Evolutionary conservation across 2,113 vertebrate species (phyloP).

Genomic region (Blennius ocellaris): DNA sequence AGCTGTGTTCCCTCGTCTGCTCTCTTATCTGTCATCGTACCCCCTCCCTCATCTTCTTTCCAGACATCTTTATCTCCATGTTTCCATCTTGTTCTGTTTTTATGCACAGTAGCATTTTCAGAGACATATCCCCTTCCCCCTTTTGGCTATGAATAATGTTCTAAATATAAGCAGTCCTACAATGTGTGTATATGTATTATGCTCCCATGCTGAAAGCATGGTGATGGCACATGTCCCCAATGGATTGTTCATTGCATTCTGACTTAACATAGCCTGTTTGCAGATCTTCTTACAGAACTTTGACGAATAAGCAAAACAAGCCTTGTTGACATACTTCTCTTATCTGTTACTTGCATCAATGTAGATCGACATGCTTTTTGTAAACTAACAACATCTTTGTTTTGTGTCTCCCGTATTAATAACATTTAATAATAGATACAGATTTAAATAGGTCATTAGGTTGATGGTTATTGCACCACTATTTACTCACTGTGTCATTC

Average conservation of each 20-base stretch:
- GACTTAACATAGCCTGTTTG: slow-evolving; percentile 71
- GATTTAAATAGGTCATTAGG: slow-evolving; percentile 5
- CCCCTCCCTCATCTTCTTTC: slow-evolving; percentile 42
- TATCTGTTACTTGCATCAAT: slow-evolving; percentile 55
- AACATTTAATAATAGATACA: slow-evolving; percentile 6
- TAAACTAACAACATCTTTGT: slow-evolving; percentile 20
- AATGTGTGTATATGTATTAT: slow-evolving; percentile 32
- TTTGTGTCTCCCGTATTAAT: slow-evolving; percentile 21
- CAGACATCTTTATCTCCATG: slow-evolving; percentile 66
- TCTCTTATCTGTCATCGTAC: slow-evolving; percentile 68
- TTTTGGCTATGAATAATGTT: slow-evolving; percentile 56
- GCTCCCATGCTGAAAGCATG: slow-evolving; percentile 39
- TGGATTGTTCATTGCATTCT: slow-evolving; percentile 56
- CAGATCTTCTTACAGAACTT: slow-evolving; percentile 57
- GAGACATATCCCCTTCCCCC: slow-evolving; percentile 24
- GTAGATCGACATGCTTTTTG: slow-evolving; percentile 46
- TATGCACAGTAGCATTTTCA: slow-evolving; percentile 48
- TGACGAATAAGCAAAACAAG: slow-evolving; percentile 63
- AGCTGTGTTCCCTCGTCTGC: slow-evolving; percentile 25
- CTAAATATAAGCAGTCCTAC: slow-evolving; percentile 42
- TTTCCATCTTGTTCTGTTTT: slow-evolving; percentile 69
- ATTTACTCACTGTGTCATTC: slow-evolving; percentile 18
- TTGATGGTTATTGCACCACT: slow-evolving; percentile 5
- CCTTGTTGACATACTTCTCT: slow-evolving; percentile 56
- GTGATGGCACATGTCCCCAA: slow-evolving; percentile 56